These are phyloP conservation scores for Vanessa tameamea DNA, from an alignment of 1,140 invertebrate genomes.

Conservation along the genomic window DNA sequence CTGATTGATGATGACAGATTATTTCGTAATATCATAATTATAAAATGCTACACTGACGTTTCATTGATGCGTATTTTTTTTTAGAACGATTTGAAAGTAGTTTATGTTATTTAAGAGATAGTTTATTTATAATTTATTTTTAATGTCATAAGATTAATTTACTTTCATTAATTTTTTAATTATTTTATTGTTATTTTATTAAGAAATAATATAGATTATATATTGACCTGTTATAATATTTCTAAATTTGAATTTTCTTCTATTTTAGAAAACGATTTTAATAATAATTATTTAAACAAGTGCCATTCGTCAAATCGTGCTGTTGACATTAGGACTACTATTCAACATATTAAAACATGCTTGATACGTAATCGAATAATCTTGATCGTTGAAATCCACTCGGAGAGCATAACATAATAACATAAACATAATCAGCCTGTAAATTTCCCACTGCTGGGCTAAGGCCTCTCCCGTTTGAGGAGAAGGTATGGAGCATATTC, in stretches of 20 bases:
- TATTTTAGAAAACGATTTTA: no score
- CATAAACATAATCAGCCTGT: no score
- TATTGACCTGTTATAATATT: no score
- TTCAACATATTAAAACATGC: constrained; percentile 10
- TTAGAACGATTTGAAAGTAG: not conserved
- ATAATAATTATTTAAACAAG: constrained; percentile 4
- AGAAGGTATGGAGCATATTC: no score
- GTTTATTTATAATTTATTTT: not conserved
- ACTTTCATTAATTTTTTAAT: no score
- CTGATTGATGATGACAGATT: constrained; percentile 25
- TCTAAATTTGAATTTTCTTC: no score
- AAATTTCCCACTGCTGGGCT: no score
- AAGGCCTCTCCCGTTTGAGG: no score
- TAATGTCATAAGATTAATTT: no score
- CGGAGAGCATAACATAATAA: not conserved
- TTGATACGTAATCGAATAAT: not conserved
- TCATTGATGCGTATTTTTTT: constrained; percentile 1
- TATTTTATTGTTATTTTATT: no score
- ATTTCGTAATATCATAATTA: constrained; percentile 18
- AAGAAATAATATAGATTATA: no score
- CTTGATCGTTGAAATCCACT: constrained; percentile 16
- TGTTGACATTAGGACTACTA: constrained; percentile 19
- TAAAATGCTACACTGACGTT: not conserved
- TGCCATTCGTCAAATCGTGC: constrained; percentile 5
- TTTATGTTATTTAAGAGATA: not conserved